phyloP scores from a whole-genome alignment of 2,888 invertebrate genomes.

The Melanostoma scalare region DNA sequence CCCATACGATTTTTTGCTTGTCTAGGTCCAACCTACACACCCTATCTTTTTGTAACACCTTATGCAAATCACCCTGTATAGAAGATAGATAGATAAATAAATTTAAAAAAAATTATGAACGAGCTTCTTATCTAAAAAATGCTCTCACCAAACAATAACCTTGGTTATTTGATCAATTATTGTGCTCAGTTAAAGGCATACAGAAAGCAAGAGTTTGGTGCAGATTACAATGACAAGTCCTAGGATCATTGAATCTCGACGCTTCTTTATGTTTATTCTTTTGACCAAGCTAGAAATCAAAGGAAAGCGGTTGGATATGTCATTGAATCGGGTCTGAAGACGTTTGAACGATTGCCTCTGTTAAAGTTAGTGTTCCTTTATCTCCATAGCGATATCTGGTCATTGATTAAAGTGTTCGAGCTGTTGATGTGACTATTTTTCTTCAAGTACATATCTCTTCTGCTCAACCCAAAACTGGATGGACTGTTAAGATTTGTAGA shows the following conservation, averaged over 20 bases:
- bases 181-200: slow-evolving; percentile 91
- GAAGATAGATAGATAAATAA: no score
- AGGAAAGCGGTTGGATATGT: slow-evolving; percentile 93
- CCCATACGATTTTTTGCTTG: no score
- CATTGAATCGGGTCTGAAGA: slow-evolving; percentile 95
- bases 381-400: slow-evolving; percentile 99
- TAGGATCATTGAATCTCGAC: slow-evolving; percentile 95
- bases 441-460: slow-evolving; percentile 95
- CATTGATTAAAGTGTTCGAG: slow-evolving; percentile 95
- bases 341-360: slow-evolving; percentile 95
- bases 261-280: slow-evolving; percentile 95
- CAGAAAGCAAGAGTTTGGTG: slow-evolving; percentile 91
- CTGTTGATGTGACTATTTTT: slow-evolving; percentile 95
- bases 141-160: no score
- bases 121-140: no score
- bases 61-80: no score
- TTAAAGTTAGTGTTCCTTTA: slow-evolving; percentile 94
- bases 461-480: slow-evolving; percentile 88
- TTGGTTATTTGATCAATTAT: no score
- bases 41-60: no score
- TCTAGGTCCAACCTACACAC: no score
- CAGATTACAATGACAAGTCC: slow-evolving; percentile 94
- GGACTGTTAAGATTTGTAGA: slow-evolving; percentile 78
- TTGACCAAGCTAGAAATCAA: slow-evolving; percentile 91
- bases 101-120: no score